Evolutionary conservation across 92 coral and sea anemone species (phyloP), one percentile per base, ranked within the genome.

Genomic region (Parazoanthus darwini): DNA sequence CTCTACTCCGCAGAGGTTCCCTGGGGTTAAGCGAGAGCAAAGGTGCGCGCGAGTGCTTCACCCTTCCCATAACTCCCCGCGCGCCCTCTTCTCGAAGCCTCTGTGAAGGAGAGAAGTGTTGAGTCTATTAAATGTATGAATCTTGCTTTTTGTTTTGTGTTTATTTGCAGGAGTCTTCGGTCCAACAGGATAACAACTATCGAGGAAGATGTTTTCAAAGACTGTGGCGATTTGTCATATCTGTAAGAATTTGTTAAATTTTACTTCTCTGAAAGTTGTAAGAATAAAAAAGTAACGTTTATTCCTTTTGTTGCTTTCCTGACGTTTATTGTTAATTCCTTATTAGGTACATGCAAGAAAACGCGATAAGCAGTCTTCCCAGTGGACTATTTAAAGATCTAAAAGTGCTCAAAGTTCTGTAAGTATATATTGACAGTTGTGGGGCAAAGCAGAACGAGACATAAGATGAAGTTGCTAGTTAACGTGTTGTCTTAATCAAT

Each of bases 161-260:
- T 50, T 56, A 23, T 80, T 80, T 6, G 36, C 84, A 80, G 84
- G 72, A 80, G 84, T 36, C 84, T 80, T 56, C 84, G 84, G 43
- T 80, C 71, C 38, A 80, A 80, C 22, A 56, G 51, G n/a, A 80
- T 80, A 56, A 15, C 36, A 51, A 80, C 43, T 35, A 29, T 80
- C 10, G 84, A 80, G 22, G 51, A 25, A 29, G 84, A 33, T 54
- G 84, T 80, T 13, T 80, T 80, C 20, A 80, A 35, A 35, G 84
- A 80, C 38, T 48, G 68, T 44, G 29, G 11, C 3, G 22, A 80
- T 5, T 37, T 80, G 38, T 16, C 42, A 13, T 56, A 80, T 58
- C 71, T 80, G 84, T 80, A 80, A 80, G 66, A 51, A 51, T 11
- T 23, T 26, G 3, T 13, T 4, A 35, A 46, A 3, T 6, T 35